Percentiles rank a stretch among this genome's conserved stretches.
phyloP scores from a whole-genome alignment of 2,113 vertebrate genomes.

The Chionomys nivalis region DNA sequence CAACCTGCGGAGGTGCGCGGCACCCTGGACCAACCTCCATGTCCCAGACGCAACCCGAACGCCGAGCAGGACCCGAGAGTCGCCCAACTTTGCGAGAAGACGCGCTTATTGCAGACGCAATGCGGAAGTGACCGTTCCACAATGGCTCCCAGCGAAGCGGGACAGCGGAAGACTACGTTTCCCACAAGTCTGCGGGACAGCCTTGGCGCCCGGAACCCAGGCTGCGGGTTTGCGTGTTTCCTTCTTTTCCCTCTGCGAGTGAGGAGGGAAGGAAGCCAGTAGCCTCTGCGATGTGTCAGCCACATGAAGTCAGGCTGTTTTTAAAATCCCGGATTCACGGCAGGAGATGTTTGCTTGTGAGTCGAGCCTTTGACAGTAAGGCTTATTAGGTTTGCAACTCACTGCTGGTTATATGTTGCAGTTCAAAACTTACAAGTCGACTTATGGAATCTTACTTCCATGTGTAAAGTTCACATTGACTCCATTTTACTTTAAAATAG shows the following conservation, averaged over 20 bases:
- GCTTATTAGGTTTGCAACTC: not conserved
- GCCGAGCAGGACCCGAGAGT: not conserved
- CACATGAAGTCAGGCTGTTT: not conserved
- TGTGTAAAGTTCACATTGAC: not conserved
- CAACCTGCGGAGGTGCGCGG: not conserved
- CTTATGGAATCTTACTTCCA: not conserved
- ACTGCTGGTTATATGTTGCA: not conserved
- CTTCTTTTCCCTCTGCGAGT: not conserved
- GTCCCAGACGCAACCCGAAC: not conserved
- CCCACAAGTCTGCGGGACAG: not conserved
- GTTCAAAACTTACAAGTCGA: not conserved
- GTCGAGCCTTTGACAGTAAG: not conserved
- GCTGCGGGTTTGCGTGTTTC: no score
- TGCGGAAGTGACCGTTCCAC: not conserved
- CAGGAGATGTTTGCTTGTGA: not conserved
- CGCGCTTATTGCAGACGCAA: not conserved
- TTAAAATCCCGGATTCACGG: not conserved
- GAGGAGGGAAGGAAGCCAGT: accelerated
- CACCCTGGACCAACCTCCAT: not conserved
- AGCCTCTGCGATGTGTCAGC: accelerated
- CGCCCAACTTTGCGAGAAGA: not conserved
- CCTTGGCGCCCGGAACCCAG: not conserved
- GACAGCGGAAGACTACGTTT: not conserved
- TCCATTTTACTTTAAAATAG: not conserved
- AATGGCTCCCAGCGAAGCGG: not conserved